Evolutionary conservation across 2,888 invertebrate genomes (phyloP), one percentile per base, ranked within the genome.

Genomic region (Drosophila affinis): DNA sequence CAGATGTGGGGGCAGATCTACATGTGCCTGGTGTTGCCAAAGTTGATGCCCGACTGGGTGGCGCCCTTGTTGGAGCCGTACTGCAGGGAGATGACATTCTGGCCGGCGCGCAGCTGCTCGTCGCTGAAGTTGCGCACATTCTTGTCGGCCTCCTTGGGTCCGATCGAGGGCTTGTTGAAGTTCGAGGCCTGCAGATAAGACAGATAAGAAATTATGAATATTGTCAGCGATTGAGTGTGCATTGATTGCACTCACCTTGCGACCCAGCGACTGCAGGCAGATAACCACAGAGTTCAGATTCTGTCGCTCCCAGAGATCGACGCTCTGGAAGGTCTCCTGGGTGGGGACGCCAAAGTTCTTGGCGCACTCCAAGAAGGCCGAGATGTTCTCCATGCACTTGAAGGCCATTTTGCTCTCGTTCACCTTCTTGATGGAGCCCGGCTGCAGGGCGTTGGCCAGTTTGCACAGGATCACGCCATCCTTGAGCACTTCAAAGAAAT

Each of bases 311-410:
- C 98, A 99, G 56, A 99, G 94, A 92, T 99, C 99, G 3, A 98
- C 98, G 3, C 98, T 99, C 93, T 98, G 98, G 95, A 99, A 99
- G 55, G 97, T 96, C 93, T 99, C 99, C 91, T 97, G 97, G 24
- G 97, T 96, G 1, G 97, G 97, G 4, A 99, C 98, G 47, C 99
- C 99, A 76, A 98, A 94, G 65, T 94, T 94, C 90, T 95, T 95
- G 63, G 97, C 97, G 10, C 95, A 96, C 79, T 96, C 96, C 69
- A 98, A 93, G 93, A 99, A 98, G 29, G 96, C 96, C 14, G 98
- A 98, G 86, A 99, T 99, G 92, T 99, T 99, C 93, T 99, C 99
- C 99, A 99, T 99, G 93, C 98, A 98, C 91, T 98, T 98, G 93
- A 99, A 99, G 69, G 97, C 98, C 95, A 98, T 96, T 90, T 95